phyloP scores from a whole-genome alignment of 2,113 vertebrate genomes.

The Salvelinus fontinalis region DNA sequence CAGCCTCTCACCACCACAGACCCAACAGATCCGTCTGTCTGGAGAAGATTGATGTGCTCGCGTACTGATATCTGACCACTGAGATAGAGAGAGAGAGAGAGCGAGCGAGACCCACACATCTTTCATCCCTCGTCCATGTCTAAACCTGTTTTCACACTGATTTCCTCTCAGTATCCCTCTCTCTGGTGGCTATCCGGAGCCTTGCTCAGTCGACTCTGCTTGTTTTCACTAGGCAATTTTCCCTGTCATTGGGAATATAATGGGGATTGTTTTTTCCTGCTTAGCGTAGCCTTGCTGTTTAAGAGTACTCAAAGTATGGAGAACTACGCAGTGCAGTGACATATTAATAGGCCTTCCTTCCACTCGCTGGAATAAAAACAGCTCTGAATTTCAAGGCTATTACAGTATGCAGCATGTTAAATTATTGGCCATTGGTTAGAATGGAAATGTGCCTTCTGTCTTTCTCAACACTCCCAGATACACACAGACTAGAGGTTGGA shows the following conservation, averaged over 20 bases:
- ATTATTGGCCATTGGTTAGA: too few species aligned
- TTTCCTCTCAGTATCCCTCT: neutral
- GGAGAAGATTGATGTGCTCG: constrained; percentile 65
- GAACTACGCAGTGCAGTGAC: neutral
- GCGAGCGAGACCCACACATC: neutral
- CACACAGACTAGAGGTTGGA: too few species aligned
- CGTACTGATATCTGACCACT: constrained; percentile 17
- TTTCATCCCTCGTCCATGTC: neutral
- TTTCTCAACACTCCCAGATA: too few species aligned
- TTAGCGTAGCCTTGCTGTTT: neutral
- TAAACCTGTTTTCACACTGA: constrained; percentile 1
- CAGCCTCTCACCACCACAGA: constrained; percentile 34
- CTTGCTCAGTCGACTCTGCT: neutral
- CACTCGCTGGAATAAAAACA: neutral
- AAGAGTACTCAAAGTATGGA: neutral
- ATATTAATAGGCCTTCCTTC: neutral
- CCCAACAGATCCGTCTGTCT: constrained; percentile 32
- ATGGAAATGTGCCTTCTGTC: too few species aligned
- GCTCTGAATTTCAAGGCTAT: neutral
- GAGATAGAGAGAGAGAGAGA: neutral
- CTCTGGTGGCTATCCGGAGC: neutral
- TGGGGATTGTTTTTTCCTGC: neutral
- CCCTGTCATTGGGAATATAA: neutral
- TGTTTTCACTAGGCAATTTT: neutral
- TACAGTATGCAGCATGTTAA: neutral